phyloP scores from a whole-genome alignment of 2,888 invertebrate species.

The Nudaria mundana region DNA sequence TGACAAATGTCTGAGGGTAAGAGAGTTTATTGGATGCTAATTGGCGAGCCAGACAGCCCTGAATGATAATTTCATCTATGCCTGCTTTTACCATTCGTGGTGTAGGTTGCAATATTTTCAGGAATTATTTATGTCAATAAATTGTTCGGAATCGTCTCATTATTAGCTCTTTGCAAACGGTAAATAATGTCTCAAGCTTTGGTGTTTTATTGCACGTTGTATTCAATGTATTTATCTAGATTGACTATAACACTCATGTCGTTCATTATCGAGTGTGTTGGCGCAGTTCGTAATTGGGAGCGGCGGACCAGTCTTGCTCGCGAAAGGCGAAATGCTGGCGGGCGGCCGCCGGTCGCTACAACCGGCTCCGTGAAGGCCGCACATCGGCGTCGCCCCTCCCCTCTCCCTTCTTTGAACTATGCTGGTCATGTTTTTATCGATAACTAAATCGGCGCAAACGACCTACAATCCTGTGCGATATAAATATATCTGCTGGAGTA shows the following conservation, averaged over 20 bases:
- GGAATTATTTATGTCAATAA: constrained; percentile 20
- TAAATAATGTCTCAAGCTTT: constrained; percentile 26
- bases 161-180: constrained; percentile 21
- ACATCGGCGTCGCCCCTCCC: constrained; percentile 57
- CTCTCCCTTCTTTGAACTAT: constrained; percentile 45
- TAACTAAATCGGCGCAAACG: constrained; percentile 38
- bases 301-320: constrained; percentile 65
- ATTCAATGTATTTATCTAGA: too few species aligned
- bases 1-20: constrained; percentile 58
- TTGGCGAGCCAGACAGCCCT: constrained; percentile 64
- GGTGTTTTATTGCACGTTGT: too few species aligned
- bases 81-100: constrained; percentile 24
- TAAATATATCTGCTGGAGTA: too few species aligned
- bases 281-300: constrained; percentile 47
- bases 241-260: too few species aligned
- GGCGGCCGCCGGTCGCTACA: constrained; percentile 65
- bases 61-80: constrained; percentile 43
- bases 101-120: constrained; percentile 21
- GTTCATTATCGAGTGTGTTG: constrained; percentile 33
- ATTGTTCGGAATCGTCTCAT: constrained; percentile 11
- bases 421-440: constrained; percentile 65
- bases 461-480: too few species aligned
- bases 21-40: constrained; percentile 65
- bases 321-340: constrained; percentile 78
- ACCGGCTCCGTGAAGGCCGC: constrained; percentile 80